These are phyloP conservation scores for Phasia obesa DNA, from an alignment of 2,888 invertebrate species.

Conservation along the genomic window DNA sequence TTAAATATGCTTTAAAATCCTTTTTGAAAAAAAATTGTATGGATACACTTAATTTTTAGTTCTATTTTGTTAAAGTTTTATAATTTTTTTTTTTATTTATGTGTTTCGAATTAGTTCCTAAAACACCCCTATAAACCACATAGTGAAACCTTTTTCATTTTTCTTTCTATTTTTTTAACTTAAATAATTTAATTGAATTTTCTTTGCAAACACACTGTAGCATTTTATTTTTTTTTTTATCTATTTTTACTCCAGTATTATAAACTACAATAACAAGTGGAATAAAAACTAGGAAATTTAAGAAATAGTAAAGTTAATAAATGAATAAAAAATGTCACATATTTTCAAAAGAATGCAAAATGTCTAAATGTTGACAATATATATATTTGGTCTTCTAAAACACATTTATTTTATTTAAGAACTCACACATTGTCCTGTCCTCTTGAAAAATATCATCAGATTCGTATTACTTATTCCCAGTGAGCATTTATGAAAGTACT, in stretches of 20 bases:
- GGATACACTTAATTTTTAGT: too few relatives aligned
- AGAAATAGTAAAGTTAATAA: slow-evolving; percentile 20
- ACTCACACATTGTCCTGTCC: neutral
- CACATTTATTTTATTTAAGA: slow-evolving; percentile 59
- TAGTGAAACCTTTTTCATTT: too few relatives aligned
- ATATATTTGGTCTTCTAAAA: slow-evolving; percentile 65
- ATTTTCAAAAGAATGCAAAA: slow-evolving; percentile 62
- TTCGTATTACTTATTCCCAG: too few relatives aligned
- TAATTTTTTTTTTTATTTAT: too few relatives aligned
- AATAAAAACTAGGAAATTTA: slow-evolving; percentile 32
- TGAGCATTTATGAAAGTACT: neutral
- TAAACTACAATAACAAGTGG: slow-evolving; percentile 8
- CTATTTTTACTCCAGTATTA: slow-evolving; percentile 28
- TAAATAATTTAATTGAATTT: too few relatives aligned
- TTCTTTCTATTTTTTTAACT: too few relatives aligned
- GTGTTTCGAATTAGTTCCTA: too few relatives aligned
- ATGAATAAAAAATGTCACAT: slow-evolving; percentile 16
- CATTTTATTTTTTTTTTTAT: slow-evolving; percentile 29
- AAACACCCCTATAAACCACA: too few relatives aligned
- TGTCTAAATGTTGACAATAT: slow-evolving; percentile 66
- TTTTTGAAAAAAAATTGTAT: too few relatives aligned
- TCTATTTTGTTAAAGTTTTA: too few relatives aligned
- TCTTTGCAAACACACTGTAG: neutral
- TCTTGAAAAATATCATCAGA: too few relatives aligned
- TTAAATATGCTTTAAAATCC: too few relatives aligned